These are phyloP conservation scores for Alcedo atthis DNA, from an alignment of 2,797 vertebrate species.

Conservation along the genomic window DNA sequence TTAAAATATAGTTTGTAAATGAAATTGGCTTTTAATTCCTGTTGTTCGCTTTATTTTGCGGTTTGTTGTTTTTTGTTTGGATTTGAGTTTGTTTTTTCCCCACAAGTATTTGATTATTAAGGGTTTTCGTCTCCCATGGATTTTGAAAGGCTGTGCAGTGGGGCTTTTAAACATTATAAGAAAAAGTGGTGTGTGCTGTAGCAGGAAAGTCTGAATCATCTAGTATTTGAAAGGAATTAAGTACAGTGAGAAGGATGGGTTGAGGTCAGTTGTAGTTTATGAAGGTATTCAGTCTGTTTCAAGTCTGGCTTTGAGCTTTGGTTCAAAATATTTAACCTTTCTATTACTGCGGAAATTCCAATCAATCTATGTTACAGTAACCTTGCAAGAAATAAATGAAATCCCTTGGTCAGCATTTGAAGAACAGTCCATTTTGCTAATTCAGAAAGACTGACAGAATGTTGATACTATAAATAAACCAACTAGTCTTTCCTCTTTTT, in stretches of 20 bases:
- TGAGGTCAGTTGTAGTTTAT: slow-evolving; percentile 16
- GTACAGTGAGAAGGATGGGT: not conserved
- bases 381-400: slow-evolving; percentile 41
- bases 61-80: no score
- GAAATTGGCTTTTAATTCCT: not conserved
- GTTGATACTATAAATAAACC: slow-evolving; percentile 6
- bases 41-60: no score
- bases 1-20: not conserved
- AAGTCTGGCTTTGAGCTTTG: slow-evolving; percentile 26
- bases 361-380: slow-evolving; percentile 54
- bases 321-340: slow-evolving; percentile 66
- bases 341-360: slow-evolving; percentile 42
- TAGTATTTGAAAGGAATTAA: slow-evolving; percentile 4
- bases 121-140: not conserved
- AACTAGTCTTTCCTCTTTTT: not conserved
- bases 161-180: not conserved
- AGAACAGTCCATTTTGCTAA: slow-evolving; percentile 37
- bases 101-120: not conserved
- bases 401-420: slow-evolving; percentile 45
- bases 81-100: no score
- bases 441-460: slow-evolving; percentile 3
- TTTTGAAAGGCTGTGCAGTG: not conserved
- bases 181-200: not conserved
- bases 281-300: slow-evolving; percentile 58
- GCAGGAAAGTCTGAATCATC: not conserved